Evolutionary conservation across 2,888 invertebrate genomes (phyloP).

Genomic region (Nomada goodeniana): DNA sequence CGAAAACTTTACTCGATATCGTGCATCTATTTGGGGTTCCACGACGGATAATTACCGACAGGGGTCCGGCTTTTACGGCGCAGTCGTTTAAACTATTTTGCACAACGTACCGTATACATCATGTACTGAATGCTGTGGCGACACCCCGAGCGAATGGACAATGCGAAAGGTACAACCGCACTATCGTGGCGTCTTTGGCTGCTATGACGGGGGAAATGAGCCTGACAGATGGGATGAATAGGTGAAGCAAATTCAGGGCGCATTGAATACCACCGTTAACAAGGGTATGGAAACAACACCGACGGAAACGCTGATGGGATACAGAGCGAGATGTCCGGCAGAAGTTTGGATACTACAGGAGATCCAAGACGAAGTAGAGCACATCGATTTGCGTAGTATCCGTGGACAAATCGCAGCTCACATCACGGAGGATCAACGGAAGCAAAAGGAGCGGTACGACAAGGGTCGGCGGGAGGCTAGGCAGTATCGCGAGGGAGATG

Average conservation of each 20-base stretch:
- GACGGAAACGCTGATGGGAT: neutral
- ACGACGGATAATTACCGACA: neutral
- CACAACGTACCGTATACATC: neutral
- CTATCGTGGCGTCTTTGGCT: neutral
- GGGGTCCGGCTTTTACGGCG: neutral
- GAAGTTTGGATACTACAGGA: neutral
- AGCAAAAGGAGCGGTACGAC: slow-evolving; percentile 4
- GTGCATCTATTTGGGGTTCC: neutral
- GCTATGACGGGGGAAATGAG: neutral
- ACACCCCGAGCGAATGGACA: neutral
- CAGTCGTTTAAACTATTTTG: neutral
- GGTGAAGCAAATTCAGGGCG: neutral
- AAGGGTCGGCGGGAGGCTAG: neutral
- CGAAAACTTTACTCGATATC: neutral
- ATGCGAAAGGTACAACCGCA: neutral
- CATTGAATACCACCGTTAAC: neutral
- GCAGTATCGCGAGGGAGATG: neutral
- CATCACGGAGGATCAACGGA: slow-evolving; percentile 2
- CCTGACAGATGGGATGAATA: neutral
- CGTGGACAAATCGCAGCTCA: neutral
- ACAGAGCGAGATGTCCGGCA: neutral
- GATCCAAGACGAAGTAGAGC: neutral
- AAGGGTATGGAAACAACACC: neutral
- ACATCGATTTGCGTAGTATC: neutral
- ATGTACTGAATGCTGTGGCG: neutral